Base-by-base conservation (phyloP, 2,113 vertebrate genomes). In the Bettongia penicillata region DNA sequence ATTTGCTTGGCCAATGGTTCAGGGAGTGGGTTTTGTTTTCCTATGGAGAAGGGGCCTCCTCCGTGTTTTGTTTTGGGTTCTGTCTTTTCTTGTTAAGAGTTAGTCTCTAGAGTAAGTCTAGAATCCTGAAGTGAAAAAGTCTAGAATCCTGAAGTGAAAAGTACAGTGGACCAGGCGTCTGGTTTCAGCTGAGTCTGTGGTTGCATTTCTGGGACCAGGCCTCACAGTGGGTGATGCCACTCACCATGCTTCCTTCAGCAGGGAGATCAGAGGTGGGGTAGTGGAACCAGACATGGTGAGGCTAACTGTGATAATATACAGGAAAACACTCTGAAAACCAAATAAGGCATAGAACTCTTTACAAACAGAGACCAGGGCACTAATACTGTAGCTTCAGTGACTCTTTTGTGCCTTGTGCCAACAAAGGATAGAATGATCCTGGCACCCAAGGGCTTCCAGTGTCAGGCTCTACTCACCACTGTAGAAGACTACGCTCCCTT, bases 21-120 rank as follows among this genome's bases (percentile, higher is more conserved):
- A 55, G 94, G 0, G 92, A 68, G 37, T 0, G 57, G 16, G 43
- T 3, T 89, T 90, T 91, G 94, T 91, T 97, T 90, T 89, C 68
- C 93, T 47, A 53, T 11, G 2, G 52, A 22, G 53, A 93, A 26
- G 93, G 55, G 92, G 96, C 93, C 94, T 97, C 94, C 61, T 92
- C 90, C 90, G 96, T 93, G 92, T 92, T 94, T 96, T 84, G n/a
- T 93, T 57, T 91, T 57, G 94, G 53, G 89, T 49, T 53, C 84
- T 28, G 90, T 50, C 94, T 84, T 43, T 43, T 43, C n/a, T 43
- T 84, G 61, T 68, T 3, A 3, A 68, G 61, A 22, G 8, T 84
- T n/a, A n/a, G 19, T 84, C 7, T 94, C 0, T 23, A 25, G 91
- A 50, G 6, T 0, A 52, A 91, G 3, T 68, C 93, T 24, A 49